These are phyloP conservation scores for Prunella himalayana DNA, from an alignment of 2,113 vertebrate species.

Conservation along the genomic window DNA sequence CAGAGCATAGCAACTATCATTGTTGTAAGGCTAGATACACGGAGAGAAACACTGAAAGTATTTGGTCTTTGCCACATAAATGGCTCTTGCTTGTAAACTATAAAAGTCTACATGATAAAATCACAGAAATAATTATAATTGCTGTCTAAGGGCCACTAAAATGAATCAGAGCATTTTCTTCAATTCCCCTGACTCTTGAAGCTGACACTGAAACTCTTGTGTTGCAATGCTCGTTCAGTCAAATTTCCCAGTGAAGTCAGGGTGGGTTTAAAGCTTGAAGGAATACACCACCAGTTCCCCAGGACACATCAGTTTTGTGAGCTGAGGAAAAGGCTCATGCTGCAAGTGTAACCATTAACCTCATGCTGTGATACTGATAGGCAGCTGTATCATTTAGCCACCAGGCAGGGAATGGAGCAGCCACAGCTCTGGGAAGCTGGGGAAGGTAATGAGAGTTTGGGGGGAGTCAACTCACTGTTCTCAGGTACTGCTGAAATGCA, in stretches of 20 bases:
- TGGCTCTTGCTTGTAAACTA: neutral
- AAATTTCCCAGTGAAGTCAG: neutral
- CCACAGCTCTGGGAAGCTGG: neutral
- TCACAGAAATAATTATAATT: neutral
- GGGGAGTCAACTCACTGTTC: neutral
- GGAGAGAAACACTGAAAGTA: neutral
- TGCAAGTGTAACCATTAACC: neutral
- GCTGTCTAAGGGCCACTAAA: neutral
- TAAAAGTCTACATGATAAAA: neutral
- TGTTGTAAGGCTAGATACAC: neutral
- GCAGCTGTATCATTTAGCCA: neutral
- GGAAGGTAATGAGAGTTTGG: neutral
- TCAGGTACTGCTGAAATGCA: neutral
- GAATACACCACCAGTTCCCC: neutral
- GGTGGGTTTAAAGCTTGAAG: neutral
- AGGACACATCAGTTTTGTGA: neutral
- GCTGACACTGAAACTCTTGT: neutral
- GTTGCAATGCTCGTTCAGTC: neutral
- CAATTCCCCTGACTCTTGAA: neutral
- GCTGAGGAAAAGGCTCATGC: neutral
- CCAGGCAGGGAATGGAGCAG: neutral
- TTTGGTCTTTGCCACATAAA: neutral
- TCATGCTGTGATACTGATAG: neutral
- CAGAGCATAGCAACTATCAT: neutral
- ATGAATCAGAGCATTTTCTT: neutral